A percentile compares a stretch with the other conserved stretches of the same genome.
Evolutionary conservation across 2,113 vertebrate genomes (phyloP).

Genomic region (Siphamia tubifer): DNA sequence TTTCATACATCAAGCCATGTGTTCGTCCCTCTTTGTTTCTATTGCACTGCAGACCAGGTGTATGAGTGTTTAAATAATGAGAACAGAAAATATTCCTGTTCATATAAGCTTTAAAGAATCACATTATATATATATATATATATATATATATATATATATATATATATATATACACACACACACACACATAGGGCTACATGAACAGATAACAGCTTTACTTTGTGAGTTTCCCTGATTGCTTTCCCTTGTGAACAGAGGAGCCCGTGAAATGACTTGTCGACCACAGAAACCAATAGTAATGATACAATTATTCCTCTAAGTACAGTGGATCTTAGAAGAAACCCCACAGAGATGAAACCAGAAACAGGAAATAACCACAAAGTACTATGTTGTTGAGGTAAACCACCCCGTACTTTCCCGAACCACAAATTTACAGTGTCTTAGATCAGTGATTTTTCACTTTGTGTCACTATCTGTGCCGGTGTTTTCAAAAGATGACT

Average conservation of each 20-base stretch:
- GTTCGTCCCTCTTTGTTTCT: too few relatives aligned
- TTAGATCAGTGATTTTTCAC: neutral
- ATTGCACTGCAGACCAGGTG: too few relatives aligned
- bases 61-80: too few relatives aligned
- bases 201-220: too few relatives aligned
- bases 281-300: conserved; percentile 18
- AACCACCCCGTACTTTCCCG: neutral
- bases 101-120: too few relatives aligned
- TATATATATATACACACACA: too few relatives aligned
- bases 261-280: neutral
- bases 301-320: neutral
- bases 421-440: neutral
- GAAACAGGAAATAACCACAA: conserved; percentile 3
- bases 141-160: too few relatives aligned
- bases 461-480: neutral
- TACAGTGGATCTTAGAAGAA: neutral
- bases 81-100: too few relatives aligned
- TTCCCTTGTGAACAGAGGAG: neutral
- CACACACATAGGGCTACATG: too few relatives aligned
- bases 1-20: too few relatives aligned
- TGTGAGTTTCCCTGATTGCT: neutral
- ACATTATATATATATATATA: too few relatives aligned
- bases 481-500: neutral
- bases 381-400: neutral
- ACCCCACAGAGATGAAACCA: neutral